These are phyloP conservation scores for Chelon labrosus DNA, from an alignment of 2,797 vertebrate genomes.

Conservation along the genomic window DNA sequence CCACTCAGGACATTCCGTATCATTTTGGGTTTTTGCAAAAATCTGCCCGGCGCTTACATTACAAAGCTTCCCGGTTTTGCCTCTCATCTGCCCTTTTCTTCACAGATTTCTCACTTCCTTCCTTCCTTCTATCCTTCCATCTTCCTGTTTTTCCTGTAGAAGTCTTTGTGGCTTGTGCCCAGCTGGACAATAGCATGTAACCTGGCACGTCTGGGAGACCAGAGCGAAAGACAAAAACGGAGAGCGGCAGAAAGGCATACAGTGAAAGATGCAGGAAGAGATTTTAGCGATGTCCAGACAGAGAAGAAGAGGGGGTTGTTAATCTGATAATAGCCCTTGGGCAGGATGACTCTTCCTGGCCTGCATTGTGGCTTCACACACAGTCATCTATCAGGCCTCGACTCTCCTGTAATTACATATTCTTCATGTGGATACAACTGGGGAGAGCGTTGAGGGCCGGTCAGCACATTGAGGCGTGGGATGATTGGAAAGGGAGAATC, in stretches of 20 bases:
- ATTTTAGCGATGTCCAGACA: constrained; percentile 45
- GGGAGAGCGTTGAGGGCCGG: constrained; percentile 37
- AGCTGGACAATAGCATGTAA: constrained; percentile 61
- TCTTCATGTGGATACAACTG: constrained; percentile 65
- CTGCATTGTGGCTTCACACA: constrained; percentile 68
- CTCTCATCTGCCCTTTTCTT: constrained; percentile 14
- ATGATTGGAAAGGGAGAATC: constrained; percentile 58
- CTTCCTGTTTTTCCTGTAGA: constrained; percentile 3
- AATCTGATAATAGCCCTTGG: constrained; percentile 71
- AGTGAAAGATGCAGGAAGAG: constrained; percentile 35
- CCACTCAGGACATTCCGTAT: constrained; percentile 34
- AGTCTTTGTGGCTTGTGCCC: constrained; percentile 27
- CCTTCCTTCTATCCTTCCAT: not conserved
- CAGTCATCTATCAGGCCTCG: constrained; percentile 65
- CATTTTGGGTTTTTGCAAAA: constrained; percentile 16
- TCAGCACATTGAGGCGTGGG: constrained; percentile 57
- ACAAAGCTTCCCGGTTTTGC: constrained; percentile 1
- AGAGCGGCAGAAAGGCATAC: constrained; percentile 2
- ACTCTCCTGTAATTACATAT: constrained; percentile 77
- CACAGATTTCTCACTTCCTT: constrained; percentile 18
- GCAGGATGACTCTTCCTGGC: constrained; percentile 65
- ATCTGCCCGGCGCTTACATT: not conserved
- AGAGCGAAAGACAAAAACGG: constrained; percentile 22
- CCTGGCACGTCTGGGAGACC: constrained; percentile 63
- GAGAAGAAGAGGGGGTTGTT: constrained; percentile 51